Conservation (phyloP, 2,888 invertebrate genomes). For the Carpatolechia fugitivella region DNA sequence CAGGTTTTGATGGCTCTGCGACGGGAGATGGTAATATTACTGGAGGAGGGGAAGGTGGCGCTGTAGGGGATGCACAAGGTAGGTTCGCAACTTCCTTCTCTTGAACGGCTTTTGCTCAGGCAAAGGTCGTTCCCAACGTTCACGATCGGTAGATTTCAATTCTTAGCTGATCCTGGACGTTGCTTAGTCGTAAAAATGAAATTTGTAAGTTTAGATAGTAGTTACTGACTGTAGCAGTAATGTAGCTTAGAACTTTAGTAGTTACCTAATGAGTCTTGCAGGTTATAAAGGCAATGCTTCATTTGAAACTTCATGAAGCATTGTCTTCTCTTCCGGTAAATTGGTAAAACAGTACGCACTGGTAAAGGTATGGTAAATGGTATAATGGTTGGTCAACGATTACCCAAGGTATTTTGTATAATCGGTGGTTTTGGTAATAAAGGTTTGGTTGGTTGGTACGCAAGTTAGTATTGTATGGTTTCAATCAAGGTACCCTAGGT, state of each 20-base stretch:
- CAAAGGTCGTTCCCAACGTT: conserved; percentile 26
- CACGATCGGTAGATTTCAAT: conserved; percentile 25
- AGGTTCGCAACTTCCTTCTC: conserved; percentile 56
- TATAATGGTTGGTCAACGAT: background rate
- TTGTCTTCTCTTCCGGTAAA: conserved; percentile 1
- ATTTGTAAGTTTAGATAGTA: conserved; percentile 52
- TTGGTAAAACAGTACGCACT: background rate
- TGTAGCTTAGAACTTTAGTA: conserved; percentile 9
- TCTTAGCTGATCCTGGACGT: conserved; percentile 32
- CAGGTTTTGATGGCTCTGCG: conserved; percentile 74
- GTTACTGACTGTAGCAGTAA: conserved; percentile 6
- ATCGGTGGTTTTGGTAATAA: background rate
- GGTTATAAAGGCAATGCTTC: conserved; percentile 21
- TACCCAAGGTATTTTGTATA: background rate
- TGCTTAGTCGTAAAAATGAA: conserved; percentile 55
- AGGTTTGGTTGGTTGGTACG: background rate
- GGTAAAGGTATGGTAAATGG: conserved; percentile 13
- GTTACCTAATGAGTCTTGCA: conserved; percentile 20
- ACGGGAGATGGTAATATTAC: conserved; percentile 75
- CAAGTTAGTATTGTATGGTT: background rate
- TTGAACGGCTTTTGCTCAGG: conserved; percentile 24
- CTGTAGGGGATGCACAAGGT: conserved; percentile 79
- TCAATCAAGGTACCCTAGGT: background rate
- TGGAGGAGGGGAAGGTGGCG: conserved; percentile 73
- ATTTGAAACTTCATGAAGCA: conserved; percentile 25